Conservation (phyloP, 1,140 invertebrate species). For the Nylanderia fulva region DNA sequence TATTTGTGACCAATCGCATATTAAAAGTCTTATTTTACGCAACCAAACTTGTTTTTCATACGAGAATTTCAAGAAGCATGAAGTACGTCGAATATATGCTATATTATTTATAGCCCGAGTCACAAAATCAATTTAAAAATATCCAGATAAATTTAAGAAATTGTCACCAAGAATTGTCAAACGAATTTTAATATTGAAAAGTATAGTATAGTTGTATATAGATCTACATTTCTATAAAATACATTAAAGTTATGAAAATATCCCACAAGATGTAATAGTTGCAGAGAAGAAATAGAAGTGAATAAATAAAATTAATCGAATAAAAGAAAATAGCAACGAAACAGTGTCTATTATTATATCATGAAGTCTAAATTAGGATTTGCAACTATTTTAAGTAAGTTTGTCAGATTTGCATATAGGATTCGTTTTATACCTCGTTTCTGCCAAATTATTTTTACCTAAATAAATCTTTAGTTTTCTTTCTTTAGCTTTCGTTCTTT, state of each 20-base stretch:
- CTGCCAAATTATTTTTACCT: too few relatives aligned
- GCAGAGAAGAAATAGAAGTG: neutral
- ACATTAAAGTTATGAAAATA: neutral
- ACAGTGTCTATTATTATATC: neutral
- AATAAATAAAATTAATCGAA: neutral
- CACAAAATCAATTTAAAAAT: neutral
- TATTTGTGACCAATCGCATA: constrained; percentile 14
- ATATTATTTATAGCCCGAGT: neutral
- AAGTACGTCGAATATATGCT: neutral
- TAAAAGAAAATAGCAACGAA: neutral
- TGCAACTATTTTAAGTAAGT: neutral
- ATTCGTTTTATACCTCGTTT: neutral
- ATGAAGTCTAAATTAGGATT: neutral
- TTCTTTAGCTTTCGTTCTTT: too few relatives aligned
- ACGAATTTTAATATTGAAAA: too few relatives aligned
- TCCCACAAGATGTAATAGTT: neutral
- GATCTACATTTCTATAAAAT: neutral
- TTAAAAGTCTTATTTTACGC: neutral
- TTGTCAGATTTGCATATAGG: neutral
- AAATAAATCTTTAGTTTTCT: constrained; percentile 6
- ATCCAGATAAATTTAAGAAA: neutral
- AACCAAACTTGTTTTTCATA: neutral
- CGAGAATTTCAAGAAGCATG: neutral
- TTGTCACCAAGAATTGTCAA: too few relatives aligned
- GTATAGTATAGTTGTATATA: too few relatives aligned